These are phyloP conservation scores for Busseola fusca DNA, from an alignment of 2,888 invertebrate genomes.

Conservation along the genomic window DNA sequence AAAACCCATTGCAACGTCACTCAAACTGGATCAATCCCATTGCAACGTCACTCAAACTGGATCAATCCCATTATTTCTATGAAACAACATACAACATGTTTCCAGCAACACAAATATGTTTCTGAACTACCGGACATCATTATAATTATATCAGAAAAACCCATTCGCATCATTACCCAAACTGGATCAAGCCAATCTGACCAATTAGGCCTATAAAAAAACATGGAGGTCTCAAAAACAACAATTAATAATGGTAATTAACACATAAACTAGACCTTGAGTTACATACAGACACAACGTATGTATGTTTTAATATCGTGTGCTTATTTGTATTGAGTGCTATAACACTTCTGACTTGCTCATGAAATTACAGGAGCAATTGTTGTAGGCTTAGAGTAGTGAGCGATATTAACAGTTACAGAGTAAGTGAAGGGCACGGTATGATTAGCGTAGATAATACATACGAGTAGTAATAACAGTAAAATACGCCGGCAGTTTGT, in stretches of 20 bases:
- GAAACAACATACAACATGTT: slow-evolving; percentile 8
- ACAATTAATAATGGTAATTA: slow-evolving; percentile 16
- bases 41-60: background rate
- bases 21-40: background rate
- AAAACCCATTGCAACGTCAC: background rate
- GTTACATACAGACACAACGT: background rate
- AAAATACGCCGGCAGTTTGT: background rate
- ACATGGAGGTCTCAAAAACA: background rate
- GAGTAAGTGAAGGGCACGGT: background rate
- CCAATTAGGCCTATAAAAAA: background rate
- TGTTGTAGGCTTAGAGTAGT: background rate
- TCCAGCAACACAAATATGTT: background rate
- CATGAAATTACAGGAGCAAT: slow-evolving; percentile 10
- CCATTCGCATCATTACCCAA: background rate
- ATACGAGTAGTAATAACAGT: background rate
- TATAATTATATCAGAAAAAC: background rate
- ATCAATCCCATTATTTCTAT: background rate
- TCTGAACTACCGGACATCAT: background rate
- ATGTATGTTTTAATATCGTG: background rate
- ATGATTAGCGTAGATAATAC: background rate
- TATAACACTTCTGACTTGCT: slow-evolving; percentile 18
- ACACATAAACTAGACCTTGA: slow-evolving; percentile 21
- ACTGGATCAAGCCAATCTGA: background rate
- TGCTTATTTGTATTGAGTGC: slow-evolving; percentile 8
- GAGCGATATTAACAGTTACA: background rate